Evolutionary conservation across 2,797 vertebrate genomes (phyloP).

Genomic region (Catostomus latipinnis): DNA sequence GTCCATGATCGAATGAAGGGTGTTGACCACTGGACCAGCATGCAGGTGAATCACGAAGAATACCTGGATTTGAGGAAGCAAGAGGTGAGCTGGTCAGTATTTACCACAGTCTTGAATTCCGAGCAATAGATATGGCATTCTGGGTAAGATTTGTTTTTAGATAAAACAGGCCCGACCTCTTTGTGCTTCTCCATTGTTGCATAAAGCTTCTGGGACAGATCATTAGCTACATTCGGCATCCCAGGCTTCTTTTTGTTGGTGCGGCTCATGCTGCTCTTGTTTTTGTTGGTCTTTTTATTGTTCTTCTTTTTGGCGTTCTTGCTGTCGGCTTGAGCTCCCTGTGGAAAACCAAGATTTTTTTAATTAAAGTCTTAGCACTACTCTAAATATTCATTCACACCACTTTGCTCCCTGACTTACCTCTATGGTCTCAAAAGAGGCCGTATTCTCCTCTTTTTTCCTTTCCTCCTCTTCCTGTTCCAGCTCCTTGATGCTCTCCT

Average conservation of each 20-base stretch:
- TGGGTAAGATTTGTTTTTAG: not conserved
- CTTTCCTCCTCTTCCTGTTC: slow-evolving; percentile 97
- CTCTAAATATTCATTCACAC: not conserved
- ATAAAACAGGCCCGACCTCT: slow-evolving; percentile 80
- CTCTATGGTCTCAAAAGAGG: slow-evolving; percentile 88
- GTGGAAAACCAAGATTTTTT: slow-evolving; percentile 17
- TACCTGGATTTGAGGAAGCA: slow-evolving; percentile 76
- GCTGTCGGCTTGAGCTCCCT: slow-evolving; percentile 93
- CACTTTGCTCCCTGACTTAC: slow-evolving; percentile 65
- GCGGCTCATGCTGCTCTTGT: slow-evolving; percentile 95
- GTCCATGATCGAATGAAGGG: slow-evolving; percentile 91
- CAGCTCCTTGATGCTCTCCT: slow-evolving; percentile 96
- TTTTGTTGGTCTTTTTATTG: slow-evolving; percentile 98
- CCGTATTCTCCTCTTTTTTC: slow-evolving; percentile 95
- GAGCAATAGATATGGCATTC: not conserved
- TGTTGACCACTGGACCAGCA: slow-evolving; percentile 88
- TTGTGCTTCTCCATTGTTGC: slow-evolving; percentile 99
- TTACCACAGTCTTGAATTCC: too few relatives aligned
- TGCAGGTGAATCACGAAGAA: slow-evolving; percentile 98
- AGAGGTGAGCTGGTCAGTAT: not conserved
- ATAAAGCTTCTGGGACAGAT: slow-evolving; percentile 96
- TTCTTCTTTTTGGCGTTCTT: slow-evolving; percentile 99
- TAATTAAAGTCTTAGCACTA: not conserved
- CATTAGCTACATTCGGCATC: slow-evolving; percentile 96
- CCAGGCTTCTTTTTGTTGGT: slow-evolving; percentile 98